These are phyloP conservation scores for Frankliniella fusca DNA, from an alignment of 2,888 invertebrate genomes.

Conservation along the genomic window DNA sequence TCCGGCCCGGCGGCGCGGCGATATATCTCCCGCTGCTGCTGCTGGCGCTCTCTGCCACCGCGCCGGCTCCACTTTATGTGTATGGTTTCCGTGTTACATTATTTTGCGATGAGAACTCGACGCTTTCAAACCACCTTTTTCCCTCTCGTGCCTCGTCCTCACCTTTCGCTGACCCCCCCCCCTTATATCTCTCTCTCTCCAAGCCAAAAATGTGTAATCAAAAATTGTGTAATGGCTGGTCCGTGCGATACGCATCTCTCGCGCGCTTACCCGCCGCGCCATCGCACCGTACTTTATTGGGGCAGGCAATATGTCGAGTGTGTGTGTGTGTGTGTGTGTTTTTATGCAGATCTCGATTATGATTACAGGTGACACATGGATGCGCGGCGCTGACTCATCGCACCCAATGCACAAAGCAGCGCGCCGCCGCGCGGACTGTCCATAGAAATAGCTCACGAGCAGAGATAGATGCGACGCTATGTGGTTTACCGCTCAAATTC, in stretches of 20 bases:
- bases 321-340: background rate
- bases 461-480: no score
- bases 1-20: background rate
- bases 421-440: no score
- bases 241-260: background rate
- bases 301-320: constrained; percentile 3
- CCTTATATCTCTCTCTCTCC: background rate
- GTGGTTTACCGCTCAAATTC: no score
- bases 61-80: background rate
- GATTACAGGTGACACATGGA: constrained; percentile 20
- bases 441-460: no score
- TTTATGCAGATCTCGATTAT: constrained; percentile 4
- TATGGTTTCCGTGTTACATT: constrained; percentile 15
- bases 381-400: background rate
- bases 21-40: background rate
- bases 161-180: background rate
- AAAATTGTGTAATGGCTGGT: constrained; percentile 18
- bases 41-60: background rate
- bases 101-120: background rate
- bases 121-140: background rate
- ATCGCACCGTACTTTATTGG: constrained; percentile 3
- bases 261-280: background rate
- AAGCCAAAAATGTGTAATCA: constrained; percentile 1
- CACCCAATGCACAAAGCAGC: no score
- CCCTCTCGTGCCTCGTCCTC: background rate